Base-by-base conservation (phyloP, 2,888 invertebrate genomes). In the Artemia sinica region DNA sequence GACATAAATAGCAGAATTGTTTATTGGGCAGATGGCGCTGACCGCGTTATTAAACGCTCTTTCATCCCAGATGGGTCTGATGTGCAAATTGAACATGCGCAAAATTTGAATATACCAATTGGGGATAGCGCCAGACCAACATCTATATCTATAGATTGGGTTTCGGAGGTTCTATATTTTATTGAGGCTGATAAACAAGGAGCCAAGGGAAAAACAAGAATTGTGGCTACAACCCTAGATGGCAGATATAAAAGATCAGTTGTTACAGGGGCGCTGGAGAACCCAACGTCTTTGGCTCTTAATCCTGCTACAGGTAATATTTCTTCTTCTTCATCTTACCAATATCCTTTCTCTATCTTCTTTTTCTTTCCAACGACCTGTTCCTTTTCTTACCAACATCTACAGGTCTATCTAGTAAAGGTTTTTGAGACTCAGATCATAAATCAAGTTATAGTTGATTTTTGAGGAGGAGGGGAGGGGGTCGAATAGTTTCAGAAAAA, bases 1-100 rank as follows among this genome's bases (percentile, higher is more conserved):
- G 89, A 95, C 78, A 87, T 90, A 0, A 83, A 82, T 70, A 80
- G 82, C 41, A 88, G 91, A 76, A 89, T 92, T 76, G 81, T 97
- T 69, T 97, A 91, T 81, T 98, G 97, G 95, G 91, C 92, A 0
- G 96, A 97, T 77, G 88, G 89, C 72, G 88, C 89, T 75, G 88
- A 91, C 71, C 50, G 51, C 18, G 67, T 50, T 8, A 91, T 96
- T 73, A 91, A 91, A 77, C 83, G 96, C 0, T 92, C 94, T 0
- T 91, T 88, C 77, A 88, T 95, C 85, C 84, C 93, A 2, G 85
- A 89, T 0, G 81, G 85, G 71, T 89, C 90, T 5, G 82, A 86
- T 75, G 90, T 85, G 2, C 86, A 88, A 79, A 85, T 85, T 69
- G 90, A 91, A 69, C 86, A 82, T 75, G 88, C 91, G 0, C 95